phyloP scores from a whole-genome alignment of 2,888 invertebrate species.

The Mallateleia sp. region DNA sequence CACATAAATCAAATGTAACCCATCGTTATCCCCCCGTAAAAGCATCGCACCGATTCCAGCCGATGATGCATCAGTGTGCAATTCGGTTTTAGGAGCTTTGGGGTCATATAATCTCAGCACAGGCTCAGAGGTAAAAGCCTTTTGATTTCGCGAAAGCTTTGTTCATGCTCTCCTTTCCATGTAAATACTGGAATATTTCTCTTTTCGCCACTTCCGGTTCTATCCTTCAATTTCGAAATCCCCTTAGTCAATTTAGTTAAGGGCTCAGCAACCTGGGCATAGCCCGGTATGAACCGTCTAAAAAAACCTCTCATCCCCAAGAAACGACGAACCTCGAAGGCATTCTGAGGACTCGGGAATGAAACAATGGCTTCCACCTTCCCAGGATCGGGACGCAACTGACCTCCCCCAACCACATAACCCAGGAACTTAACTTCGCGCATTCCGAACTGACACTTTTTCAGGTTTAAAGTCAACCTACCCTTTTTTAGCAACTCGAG shows the following conservation, averaged over 20 bases:
- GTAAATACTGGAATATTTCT: no score
- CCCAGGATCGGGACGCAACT: slow-evolving; percentile 21
- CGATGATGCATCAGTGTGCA: slow-evolving; percentile 6
- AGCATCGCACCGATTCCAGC: slow-evolving; percentile 50
- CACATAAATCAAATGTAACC: slow-evolving; percentile 70
- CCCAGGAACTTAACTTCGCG: slow-evolving; percentile 33
- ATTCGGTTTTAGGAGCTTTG: not conserved
- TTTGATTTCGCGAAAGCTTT: not conserved
- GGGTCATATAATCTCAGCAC: not conserved
- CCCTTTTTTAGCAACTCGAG: slow-evolving; percentile 14
- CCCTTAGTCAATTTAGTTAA: not conserved
- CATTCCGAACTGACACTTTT: slow-evolving; percentile 39
- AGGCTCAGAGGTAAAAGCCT: not conserved
- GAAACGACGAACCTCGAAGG: slow-evolving; percentile 7
- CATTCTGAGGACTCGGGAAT: slow-evolving; percentile 53
- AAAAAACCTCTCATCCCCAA: not conserved
- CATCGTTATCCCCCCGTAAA: slow-evolving; percentile 61
- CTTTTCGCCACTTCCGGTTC: no score
- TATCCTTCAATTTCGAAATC: no score
- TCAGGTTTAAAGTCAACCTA: slow-evolving; percentile 34
- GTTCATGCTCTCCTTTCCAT: not conserved
- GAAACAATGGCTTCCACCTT: slow-evolving; percentile 35
- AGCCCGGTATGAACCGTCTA: not conserved
- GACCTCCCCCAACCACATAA: slow-evolving; percentile 4
- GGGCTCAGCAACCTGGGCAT: not conserved